Evolutionary conservation across 2,113 vertebrate genomes (phyloP), one percentile per base, ranked within the genome.

Genomic region (Cercocebus atys): DNA sequence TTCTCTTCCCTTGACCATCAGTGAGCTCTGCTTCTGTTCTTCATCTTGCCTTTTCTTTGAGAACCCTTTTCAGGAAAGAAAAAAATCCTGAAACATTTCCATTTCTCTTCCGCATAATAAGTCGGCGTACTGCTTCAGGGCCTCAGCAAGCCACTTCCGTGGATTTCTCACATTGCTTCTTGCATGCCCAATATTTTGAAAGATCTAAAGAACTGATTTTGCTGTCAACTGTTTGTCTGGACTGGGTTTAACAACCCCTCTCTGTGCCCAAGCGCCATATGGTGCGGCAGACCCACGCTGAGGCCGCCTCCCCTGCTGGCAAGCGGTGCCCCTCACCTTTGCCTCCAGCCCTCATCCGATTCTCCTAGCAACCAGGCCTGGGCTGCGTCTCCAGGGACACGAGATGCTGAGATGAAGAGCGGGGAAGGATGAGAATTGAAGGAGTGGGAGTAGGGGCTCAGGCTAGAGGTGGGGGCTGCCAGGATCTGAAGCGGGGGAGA

Each of bases 281-380:
- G 61, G 52, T 17, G 8, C 3, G 8, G 25, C 14, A 0, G 90
- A 59, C 52, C 23, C 0, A 2, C 0, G 1, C 86, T 0, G 23
- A 64, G 30, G 32, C 88, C 6, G 57, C 64, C 27, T 73, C 38
- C 88, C 86, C 72, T 23, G 59, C 93, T 55, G 4, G 3, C 2
- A 0, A 52, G 23, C 25, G 20, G 7, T 4, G 27, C 78, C 93
- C 72, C 32, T 79, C 81, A 66, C 96, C 95, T 97, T 83, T 72
- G 66, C 94, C 85, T 96, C 0, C 0, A 55, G 38, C 35, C 14
- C 17, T 18, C 40, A 25, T 20, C 79, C 1, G 0, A 1, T 64
- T 98, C 92, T 94, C 97, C 88, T 97, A 95, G 97, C 97, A 98
- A 95, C 2, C 2, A 57, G 79, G 84, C 96, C 64, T 13, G 20